Percentiles rank a stretch among this genome's conserved stretches.
These are phyloP conservation scores for Pseudomyrmex flavicornis DNA, from an alignment of 1,140 invertebrate genomes.

Conservation along the genomic window DNA sequence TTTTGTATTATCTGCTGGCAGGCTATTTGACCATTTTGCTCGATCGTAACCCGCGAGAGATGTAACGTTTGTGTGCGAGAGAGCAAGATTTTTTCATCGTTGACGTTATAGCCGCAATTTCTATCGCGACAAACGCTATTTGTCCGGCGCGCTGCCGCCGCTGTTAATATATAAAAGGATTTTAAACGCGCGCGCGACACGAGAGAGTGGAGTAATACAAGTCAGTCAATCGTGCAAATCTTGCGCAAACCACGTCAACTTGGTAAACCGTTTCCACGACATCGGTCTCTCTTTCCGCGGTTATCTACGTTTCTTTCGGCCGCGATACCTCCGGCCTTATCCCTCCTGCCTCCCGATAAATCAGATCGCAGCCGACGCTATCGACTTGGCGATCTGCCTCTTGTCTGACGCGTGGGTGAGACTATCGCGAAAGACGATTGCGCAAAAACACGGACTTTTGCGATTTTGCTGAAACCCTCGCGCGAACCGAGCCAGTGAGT, in stretches of 20 bases:
- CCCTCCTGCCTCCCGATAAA: not conserved
- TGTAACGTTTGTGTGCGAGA: too few species aligned
- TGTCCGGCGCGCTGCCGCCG: too few species aligned
- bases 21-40: too few species aligned
- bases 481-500: not conserved
- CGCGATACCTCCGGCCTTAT: conserved; percentile 35
- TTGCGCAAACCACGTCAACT: conserved; percentile 35
- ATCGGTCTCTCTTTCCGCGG: conserved; percentile 33
- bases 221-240: conserved; percentile 45
- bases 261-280: conserved; percentile 33
- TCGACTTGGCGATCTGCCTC: not conserved
- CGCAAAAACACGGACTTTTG: not conserved
- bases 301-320: conserved; percentile 27
- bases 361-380: conserved; percentile 30
- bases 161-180: too few species aligned
- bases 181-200: too few species aligned
- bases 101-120: not conserved
- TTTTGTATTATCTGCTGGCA: conserved; percentile 1
- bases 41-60: too few species aligned
- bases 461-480: not conserved
- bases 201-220: conserved; percentile 6
- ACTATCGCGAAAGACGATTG: not conserved
- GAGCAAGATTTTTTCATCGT: not conserved
- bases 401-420: not conserved
- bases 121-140: not conserved